Percentiles rank a stretch among this genome's conserved stretches.
Conservation (phyloP, 2,888 invertebrate genomes). For the Drosophila demipolita region DNA sequence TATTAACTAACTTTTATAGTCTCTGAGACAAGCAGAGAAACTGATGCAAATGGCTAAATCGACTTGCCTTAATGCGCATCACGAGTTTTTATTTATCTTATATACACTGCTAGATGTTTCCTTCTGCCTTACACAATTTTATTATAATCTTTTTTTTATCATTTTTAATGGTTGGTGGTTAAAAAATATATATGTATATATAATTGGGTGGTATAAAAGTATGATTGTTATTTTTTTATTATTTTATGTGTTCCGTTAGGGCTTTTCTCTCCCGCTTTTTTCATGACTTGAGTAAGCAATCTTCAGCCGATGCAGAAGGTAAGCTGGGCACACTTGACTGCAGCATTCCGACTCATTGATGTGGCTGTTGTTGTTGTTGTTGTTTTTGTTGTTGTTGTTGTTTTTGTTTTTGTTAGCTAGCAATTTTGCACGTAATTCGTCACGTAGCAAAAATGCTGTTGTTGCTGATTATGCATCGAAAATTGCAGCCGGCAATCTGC, state of each 20-base stretch:
- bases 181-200: too few relatives aligned
- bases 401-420: conserved; percentile 41
- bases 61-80: neutral
- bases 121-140: neutral
- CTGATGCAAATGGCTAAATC: neutral
- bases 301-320: conserved; percentile 7
- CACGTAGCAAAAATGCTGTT: conserved; percentile 67
- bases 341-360: conserved; percentile 14
- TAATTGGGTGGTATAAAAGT: neutral
- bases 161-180: neutral
- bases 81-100: neutral
- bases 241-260: neutral
- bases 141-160: neutral
- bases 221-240: neutral
- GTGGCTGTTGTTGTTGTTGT: conserved; percentile 13
- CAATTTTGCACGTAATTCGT: conserved; percentile 79
- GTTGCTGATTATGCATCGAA: conserved; percentile 75
- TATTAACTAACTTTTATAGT: neutral
- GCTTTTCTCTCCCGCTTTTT: neutral
- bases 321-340: conserved; percentile 41
- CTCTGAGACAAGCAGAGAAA: neutral
- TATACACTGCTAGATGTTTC: neutral
- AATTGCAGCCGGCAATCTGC: conserved; percentile 74
- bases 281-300: neutral
- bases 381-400: neutral